phyloP scores from a whole-genome alignment of 2,113 vertebrate genomes.

The Hypomesus transpacificus region DNA sequence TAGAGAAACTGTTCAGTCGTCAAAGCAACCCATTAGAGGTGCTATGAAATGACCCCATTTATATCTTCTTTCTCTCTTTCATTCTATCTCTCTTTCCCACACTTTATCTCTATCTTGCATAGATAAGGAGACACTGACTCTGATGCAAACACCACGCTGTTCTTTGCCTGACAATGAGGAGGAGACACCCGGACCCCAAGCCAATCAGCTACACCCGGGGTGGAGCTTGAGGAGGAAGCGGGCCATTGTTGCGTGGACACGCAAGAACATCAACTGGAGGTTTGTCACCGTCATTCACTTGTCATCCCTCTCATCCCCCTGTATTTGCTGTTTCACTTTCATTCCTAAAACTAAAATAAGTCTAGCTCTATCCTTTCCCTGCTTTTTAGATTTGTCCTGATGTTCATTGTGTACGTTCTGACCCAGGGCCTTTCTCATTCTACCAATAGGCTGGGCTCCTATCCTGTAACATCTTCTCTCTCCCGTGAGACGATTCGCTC shows the following conservation, averaged over 20 bases:
- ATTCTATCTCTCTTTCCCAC: background rate
- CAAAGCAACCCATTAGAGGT: no score
- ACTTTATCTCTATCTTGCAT: conserved; percentile 2
- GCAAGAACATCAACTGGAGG: conserved; percentile 76
- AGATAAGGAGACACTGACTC: conserved; percentile 65
- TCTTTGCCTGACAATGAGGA: conserved; percentile 68
- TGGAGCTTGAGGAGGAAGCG: conserved; percentile 33
- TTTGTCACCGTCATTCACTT: conserved; percentile 28
- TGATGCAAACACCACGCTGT: conserved; percentile 73
- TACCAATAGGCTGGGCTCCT: conserved; percentile 62
- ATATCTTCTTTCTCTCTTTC: background rate
- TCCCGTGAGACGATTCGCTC: conserved; percentile 66
- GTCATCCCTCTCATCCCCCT: background rate
- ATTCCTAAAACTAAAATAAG: background rate
- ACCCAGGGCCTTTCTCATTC: background rate
- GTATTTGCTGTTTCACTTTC: background rate
- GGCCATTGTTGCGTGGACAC: conserved; percentile 55
- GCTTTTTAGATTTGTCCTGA: background rate
- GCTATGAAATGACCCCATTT: no score
- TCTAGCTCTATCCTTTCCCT: background rate
- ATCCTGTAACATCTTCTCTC: conserved; percentile 55
- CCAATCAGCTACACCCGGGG: conserved; percentile 11
- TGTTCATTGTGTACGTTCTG: background rate
- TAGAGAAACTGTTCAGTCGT: background rate
- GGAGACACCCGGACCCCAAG: conserved; percentile 4